phyloP scores from a whole-genome alignment of 2,797 vertebrate genomes.

The Arctocebus calabarensis region DNA sequence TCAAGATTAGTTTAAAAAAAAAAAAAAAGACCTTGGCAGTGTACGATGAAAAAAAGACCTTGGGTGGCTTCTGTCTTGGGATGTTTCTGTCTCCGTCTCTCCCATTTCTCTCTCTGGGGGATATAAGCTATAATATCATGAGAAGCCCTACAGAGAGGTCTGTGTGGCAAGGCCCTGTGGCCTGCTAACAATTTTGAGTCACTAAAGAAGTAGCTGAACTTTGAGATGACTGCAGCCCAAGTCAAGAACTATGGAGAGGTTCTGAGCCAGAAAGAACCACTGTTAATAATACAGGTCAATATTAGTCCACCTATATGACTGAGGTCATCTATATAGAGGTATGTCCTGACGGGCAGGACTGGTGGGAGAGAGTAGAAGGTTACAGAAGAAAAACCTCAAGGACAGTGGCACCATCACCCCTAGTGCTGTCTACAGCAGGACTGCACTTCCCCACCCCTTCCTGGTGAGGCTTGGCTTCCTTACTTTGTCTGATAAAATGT shows the following conservation, averaged over 20 bases:
- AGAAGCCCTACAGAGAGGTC: not conserved
- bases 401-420: not conserved
- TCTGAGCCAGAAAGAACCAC: not conserved
- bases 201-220: not conserved
- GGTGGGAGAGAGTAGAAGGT: not conserved
- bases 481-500: not conserved
- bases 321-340: not conserved
- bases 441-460: not conserved
- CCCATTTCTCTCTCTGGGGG: not conserved
- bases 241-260: not conserved
- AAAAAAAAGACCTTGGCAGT: too few species aligned
- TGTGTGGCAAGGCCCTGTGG: not conserved
- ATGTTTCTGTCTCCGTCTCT: not conserved
- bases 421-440: not conserved
- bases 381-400: not conserved
- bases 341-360: not conserved
- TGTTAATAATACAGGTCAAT: not conserved
- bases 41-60: not conserved
- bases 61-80: not conserved
- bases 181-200: not conserved
- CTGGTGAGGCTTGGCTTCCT: not conserved
- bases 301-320: not conserved
- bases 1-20: not conserved
- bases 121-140: not conserved
- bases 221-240: not conserved